These are phyloP conservation scores for Limnephilus marmoratus DNA, from an alignment of 2,888 invertebrate genomes.

Conservation along the genomic window DNA sequence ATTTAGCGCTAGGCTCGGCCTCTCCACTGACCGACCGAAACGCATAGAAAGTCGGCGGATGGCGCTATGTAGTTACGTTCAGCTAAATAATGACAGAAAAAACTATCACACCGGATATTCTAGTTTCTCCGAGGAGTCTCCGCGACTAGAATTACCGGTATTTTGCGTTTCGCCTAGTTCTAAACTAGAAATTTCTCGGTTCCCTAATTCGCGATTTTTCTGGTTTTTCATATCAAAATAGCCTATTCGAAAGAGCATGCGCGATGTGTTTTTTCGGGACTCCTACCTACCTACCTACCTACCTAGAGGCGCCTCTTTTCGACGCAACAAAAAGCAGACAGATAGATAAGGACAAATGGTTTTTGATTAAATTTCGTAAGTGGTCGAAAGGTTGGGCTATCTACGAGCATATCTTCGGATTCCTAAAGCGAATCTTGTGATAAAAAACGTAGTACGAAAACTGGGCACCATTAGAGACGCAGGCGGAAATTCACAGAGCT, in stretches of 20 bases:
- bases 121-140: neutral
- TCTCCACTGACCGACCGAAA: neutral
- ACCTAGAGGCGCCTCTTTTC: neutral
- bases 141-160: conserved; percentile 2
- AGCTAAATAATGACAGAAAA: neutral
- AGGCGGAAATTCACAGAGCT: neutral
- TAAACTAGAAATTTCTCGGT: neutral
- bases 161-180: neutral
- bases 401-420: neutral
- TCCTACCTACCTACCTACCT: neutral
- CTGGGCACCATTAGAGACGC: neutral
- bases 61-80: neutral
- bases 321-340: neutral
- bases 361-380: neutral
- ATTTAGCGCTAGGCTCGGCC: neutral
- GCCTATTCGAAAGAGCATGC: neutral
- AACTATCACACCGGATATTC: conserved; percentile 2
- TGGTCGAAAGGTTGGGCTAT: neutral
- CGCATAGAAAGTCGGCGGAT: neutral
- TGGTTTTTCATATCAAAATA: neutral
- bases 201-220: neutral
- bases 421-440: neutral
- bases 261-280: neutral
- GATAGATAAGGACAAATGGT: neutral
- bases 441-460: neutral